These are phyloP conservation scores for Schizothorax lantsangensis DNA, from an alignment of 2,797 vertebrate genomes.

Conservation along the genomic window DNA sequence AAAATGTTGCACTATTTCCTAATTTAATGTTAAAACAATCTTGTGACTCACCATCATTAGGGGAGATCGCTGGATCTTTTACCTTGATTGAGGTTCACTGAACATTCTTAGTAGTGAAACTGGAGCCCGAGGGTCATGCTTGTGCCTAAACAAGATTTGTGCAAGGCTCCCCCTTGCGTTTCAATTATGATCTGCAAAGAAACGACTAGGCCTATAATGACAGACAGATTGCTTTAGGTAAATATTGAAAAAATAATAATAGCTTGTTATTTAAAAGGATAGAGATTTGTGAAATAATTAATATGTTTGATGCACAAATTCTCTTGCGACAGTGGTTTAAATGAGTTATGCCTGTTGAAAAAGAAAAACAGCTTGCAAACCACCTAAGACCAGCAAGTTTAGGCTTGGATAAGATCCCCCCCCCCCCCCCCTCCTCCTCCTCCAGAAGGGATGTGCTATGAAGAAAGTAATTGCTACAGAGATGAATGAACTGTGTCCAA, in stretches of 20 bases:
- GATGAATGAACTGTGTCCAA: conserved; percentile 49
- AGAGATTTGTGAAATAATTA: neutral
- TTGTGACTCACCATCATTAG: conserved; percentile 15
- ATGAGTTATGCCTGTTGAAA: neutral
- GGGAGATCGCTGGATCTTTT: conserved; percentile 43
- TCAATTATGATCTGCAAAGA: conserved; percentile 49
- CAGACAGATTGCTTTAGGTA: neutral
- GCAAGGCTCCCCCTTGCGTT: conserved; percentile 74
- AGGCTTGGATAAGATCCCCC: neutral
- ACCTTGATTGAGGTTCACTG: conserved; percentile 60
- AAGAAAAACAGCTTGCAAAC: neutral
- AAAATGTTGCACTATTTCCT: neutral
- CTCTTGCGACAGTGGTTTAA: conserved; percentile 1
- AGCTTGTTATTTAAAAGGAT: neutral
- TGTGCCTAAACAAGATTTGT: conserved; percentile 65
- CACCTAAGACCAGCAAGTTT: neutral
- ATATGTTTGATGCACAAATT: neutral
- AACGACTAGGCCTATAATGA: neutral
- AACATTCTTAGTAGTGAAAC: conserved; percentile 59
- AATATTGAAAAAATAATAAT: neutral
- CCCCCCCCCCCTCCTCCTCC: no score
- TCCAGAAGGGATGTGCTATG: conserved; percentile 18
- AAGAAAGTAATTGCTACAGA: conserved; percentile 45
- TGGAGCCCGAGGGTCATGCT: conserved; percentile 67
- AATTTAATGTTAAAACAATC: neutral